Conservation (phyloP, 2,888 invertebrate species). For the Brachypalpus laphriformis region DNA sequence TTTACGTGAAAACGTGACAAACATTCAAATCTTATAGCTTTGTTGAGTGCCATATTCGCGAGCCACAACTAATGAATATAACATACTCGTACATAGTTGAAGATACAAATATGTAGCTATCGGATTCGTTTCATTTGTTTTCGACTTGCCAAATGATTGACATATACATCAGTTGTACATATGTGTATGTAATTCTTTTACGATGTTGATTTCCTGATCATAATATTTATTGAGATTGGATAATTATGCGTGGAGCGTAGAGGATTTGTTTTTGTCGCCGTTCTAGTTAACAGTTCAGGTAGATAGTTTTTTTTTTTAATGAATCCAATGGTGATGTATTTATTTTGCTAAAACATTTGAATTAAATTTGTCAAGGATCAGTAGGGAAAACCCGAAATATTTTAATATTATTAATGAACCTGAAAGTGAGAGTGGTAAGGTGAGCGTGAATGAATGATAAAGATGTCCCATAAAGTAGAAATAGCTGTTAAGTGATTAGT, state of each 20-base stretch:
- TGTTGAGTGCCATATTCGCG: neutral
- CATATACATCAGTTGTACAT: neutral
- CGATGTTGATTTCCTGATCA: slow-evolving; percentile 20
- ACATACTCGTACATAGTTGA: too few species aligned
- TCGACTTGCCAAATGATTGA: slow-evolving; percentile 1
- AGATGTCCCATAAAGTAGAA: neutral
- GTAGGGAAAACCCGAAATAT: neutral
- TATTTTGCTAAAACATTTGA: neutral
- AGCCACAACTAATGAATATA: slow-evolving; percentile 17
- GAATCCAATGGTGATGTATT: neutral
- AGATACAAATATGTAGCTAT: neutral
- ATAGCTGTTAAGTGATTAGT: neutral
- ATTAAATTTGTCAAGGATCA: neutral
- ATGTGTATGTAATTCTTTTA: neutral
- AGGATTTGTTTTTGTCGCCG: neutral
- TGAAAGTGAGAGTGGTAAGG: neutral
- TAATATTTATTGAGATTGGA: neutral
- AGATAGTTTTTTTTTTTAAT: too few species aligned
- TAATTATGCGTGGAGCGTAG: neutral
- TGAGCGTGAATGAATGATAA: neutral
- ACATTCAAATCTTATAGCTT: slow-evolving; percentile 19
- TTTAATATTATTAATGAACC: neutral
- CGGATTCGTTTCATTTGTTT: slow-evolving; percentile 23
- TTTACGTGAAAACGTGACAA: slow-evolving; percentile 50
- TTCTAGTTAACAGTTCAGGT: too few species aligned